Percentiles rank a stretch among this genome's conserved stretches.
Evolutionary conservation across 2,113 vertebrate species (phyloP).

Genomic region (Geothlypis trichas): DNA sequence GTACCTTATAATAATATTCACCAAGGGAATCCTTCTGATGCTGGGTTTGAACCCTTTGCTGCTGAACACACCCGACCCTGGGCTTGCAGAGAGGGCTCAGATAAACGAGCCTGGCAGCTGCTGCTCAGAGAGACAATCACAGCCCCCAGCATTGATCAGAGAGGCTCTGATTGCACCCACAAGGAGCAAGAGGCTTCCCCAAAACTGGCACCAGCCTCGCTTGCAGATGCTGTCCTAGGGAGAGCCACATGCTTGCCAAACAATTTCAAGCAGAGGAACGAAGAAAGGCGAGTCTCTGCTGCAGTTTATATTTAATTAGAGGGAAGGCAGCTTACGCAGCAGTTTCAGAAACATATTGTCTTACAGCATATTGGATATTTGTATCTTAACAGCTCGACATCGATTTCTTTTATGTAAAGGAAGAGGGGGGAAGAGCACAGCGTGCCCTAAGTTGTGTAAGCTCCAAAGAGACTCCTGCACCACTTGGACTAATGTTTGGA

Average conservation of each 20-base stretch:
- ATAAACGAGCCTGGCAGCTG: background rate
- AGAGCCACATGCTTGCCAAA: background rate
- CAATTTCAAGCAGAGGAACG: background rate
- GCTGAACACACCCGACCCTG: background rate
- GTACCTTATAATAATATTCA: slow-evolving; percentile 28
- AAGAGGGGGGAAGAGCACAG: background rate
- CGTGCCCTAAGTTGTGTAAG: slow-evolving; percentile 44
- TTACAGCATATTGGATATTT: slow-evolving; percentile 59
- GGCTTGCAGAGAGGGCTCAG: background rate
- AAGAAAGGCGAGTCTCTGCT: background rate
- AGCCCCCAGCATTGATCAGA: background rate
- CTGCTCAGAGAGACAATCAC: background rate
- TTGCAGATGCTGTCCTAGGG: background rate
- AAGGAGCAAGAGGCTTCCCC: background rate
- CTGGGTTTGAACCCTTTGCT: background rate
- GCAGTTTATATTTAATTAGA: slow-evolving; percentile 58
- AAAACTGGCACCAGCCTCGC: background rate
- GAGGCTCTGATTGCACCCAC: background rate
- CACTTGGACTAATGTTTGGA: slow-evolving; percentile 36
- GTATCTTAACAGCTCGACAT: slow-evolving; percentile 34
- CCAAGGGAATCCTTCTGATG: background rate
- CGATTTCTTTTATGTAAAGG: slow-evolving; percentile 44
- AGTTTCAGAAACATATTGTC: slow-evolving; percentile 40
- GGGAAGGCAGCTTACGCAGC: slow-evolving; percentile 60
- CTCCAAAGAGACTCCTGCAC: slow-evolving; percentile 40